Evolutionary conservation across 2,113 vertebrate genomes (phyloP), one percentile per base, ranked within the genome.

Genomic region (Ammodytes marinus): DNA sequence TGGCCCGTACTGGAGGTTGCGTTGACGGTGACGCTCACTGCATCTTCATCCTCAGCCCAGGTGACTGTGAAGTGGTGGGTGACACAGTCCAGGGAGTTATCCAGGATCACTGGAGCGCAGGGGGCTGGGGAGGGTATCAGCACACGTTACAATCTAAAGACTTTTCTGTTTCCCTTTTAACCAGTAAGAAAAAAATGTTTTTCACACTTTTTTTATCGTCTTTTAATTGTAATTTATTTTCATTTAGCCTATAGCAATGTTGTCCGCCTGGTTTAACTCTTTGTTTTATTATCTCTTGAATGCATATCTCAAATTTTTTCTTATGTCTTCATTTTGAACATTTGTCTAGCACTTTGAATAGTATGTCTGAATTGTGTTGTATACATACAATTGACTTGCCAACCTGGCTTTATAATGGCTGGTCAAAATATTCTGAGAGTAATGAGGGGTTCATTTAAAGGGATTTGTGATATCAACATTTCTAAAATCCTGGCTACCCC

Each of bases 71-170:
- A 93, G 0, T 69, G 53, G 80, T 94, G 90, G 45, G 75, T 71
- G 69, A 50, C 55, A n/a, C 95, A 96, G 74, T 90, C 79, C 65
- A 91, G 45, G 19, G 71, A 54, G 40, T 86, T 70, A 60, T 63
- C 1, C 72, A 53, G 42, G 60, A 95, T 76, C 60, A 84, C 52
- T 5, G 95, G 95, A 59, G 93, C 46, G 15, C 95, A 95, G 4
- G 95, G 94, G 13, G 89, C 95, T 95, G 55, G 37, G 53, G 6
- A 15, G 3, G 80, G 15, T 11, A 57, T 17, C 1, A 40, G 52
- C 17, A 61, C 3, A 55, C 2, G 47, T 71, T 15, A 54, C 0
- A 19, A 13, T 27, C 27, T 27, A 27, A 27, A 27, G 1, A 27
- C 27, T 27, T 27, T 27, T 27, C 27, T 27, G 27, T 27, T 27